Base-by-base conservation (phyloP, 2,113 vertebrate species). In the Dicaeum eximium region DNA sequence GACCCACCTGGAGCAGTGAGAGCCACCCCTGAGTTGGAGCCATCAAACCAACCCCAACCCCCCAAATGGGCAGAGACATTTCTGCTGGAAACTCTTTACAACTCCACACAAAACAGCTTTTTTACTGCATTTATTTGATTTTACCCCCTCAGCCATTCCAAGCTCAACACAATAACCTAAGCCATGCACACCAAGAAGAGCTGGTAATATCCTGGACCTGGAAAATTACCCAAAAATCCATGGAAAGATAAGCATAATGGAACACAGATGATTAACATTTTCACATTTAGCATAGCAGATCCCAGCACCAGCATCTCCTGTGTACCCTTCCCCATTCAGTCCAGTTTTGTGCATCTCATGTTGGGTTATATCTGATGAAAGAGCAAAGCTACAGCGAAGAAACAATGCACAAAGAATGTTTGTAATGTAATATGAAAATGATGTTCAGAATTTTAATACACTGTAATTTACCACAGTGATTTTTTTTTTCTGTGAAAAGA, bases 381-480 rank as follows among this genome's bases (percentile, higher is more conserved):
- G 42, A 83, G 53, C 78, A 86, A 92, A 61, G 69, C 54, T 67
- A 27, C 69, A 94, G 44, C 6, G 23, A 61, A 91, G 94, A 96
- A 67, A 66, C 67, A 86, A 53, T 24, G 85, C 66, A 89, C 44
- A 31, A 61, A 91, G 78, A 78, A 93, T 53, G 48, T 86, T 80
- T 82, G 66, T 91, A 96, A 96, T 92, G 91, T 85, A 97, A 96
- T 96, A 96, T 74, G 89, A 96, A 97, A 96, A 87, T 82, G 80
- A 33, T 94, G 78, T 73, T 95, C 40, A 5, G 69, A 60, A 78
- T 70, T 83, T 91, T 95, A 92, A 89, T 87, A 78, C 33, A 45
- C 69, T 92, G 82, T 80, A 82, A 95, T 97, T 91, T 88, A 86
- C 83, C 28, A 16, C 60, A 62, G 40, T 35, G 83, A 61, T 40